Evolutionary conservation across 2,797 vertebrate species (phyloP).

Genomic region (Xyrichtys novacula): DNA sequence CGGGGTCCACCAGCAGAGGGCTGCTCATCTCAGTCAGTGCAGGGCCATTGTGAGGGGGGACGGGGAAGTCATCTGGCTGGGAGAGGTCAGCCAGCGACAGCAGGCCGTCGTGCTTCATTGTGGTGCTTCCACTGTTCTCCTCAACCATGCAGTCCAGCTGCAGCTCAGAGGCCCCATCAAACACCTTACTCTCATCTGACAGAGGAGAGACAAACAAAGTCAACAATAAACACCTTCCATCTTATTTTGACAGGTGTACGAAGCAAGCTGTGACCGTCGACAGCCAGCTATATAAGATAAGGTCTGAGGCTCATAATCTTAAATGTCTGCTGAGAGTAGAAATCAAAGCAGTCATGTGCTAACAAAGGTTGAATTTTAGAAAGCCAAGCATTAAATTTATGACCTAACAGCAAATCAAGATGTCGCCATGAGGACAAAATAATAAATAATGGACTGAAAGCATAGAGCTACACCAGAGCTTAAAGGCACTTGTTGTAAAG

Average conservation of each 20-base stretch:
- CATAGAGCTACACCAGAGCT: too few relatives aligned
- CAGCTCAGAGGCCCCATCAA: slow-evolving; percentile 76
- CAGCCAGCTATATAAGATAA: background rate
- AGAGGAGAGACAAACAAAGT: slow-evolving; percentile 4
- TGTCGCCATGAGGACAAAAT: slow-evolving; percentile 2
- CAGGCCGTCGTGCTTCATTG: slow-evolving; percentile 78
- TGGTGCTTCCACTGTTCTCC: slow-evolving; percentile 66
- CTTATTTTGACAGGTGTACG: slow-evolving; percentile 11
- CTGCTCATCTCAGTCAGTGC: slow-evolving; percentile 75
- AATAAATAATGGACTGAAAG: slow-evolving; percentile 7
- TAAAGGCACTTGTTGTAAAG: background rate
- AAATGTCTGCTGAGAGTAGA: slow-evolving; percentile 5
- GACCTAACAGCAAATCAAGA: too few relatives aligned
- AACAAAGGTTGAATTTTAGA: too few relatives aligned
- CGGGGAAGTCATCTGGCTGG: slow-evolving; percentile 66
- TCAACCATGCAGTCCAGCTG: slow-evolving; percentile 81
- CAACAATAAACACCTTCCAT: background rate
- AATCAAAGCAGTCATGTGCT: slow-evolving; percentile 20
- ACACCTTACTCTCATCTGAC: slow-evolving; percentile 83
- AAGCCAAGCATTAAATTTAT: too few relatives aligned
- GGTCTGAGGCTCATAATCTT: background rate
- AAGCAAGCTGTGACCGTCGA: slow-evolving; percentile 2
- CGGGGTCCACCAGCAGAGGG: slow-evolving; percentile 74
- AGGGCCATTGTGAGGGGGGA: slow-evolving; percentile 65
- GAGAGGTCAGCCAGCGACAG: slow-evolving; percentile 73